Conservation (phyloP, 2,797 vertebrate genomes). For the Lagodon rhomboides region DNA sequence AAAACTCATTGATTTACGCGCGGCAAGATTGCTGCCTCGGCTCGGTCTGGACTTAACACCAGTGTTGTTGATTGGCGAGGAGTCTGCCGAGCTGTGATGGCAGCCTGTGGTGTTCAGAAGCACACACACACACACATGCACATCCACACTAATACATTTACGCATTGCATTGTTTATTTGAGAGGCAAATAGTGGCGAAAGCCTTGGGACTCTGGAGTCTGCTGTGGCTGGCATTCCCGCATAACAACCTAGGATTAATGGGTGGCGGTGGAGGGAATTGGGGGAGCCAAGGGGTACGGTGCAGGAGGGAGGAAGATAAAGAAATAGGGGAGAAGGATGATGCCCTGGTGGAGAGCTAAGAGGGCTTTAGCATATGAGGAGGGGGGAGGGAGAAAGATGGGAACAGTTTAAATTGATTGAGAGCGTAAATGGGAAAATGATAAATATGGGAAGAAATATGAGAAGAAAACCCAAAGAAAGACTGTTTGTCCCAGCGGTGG, state of each 20-base stretch:
- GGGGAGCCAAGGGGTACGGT: conserved; percentile 22
- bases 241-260: conserved; percentile 68
- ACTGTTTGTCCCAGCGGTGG: conserved; percentile 7
- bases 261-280: conserved; percentile 36
- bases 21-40: background rate
- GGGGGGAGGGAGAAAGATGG: background rate
- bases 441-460: conserved; percentile 32
- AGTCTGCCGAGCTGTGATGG: conserved; percentile 5
- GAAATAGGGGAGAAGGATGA: conserved; percentile 20
- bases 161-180: conserved; percentile 50
- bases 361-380: conserved; percentile 21
- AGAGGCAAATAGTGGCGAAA: conserved; percentile 37
- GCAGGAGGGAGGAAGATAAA: conserved; percentile 38
- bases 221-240: conserved; percentile 48
- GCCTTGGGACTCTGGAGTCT: conserved; percentile 37
- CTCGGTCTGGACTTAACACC: conserved; percentile 17
- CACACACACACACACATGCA: conserved; percentile 5
- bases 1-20: conserved; percentile 58
- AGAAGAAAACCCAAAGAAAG: conserved; percentile 33
- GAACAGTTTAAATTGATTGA: conserved; percentile 25
- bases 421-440: conserved; percentile 27
- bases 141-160: conserved; percentile 26
- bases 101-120: conserved; percentile 1
- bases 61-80: background rate
- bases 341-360: conserved; percentile 15